Base-by-base conservation (phyloP, 30 jellyfish, hydroid and myxozoan genomes). In the Nemopilema nomurai region DNA sequence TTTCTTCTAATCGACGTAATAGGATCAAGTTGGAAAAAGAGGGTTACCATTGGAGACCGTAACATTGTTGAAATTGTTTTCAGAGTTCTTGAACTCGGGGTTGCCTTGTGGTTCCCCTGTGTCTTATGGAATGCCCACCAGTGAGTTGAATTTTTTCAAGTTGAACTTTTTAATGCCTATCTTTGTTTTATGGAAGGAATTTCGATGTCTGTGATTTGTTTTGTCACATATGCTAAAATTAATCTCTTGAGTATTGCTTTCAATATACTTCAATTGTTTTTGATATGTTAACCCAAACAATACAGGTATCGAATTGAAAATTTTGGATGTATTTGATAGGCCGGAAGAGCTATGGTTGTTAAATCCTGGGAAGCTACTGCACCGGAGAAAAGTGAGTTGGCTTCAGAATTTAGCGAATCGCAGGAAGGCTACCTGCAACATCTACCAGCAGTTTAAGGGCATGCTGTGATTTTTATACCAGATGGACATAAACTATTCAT, bases 21-120 rank as follows among this genome's bases (percentile, higher is more conserved):
- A 51, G 96, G 97, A 13, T 75, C 87, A 74, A 81, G 92, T 31
- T 88, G 96, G 96, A 93, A 93, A 62, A 80, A 84, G 53, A 88
- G 80, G 18, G 79, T 85, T 31, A 75, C 93, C 0, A 72, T 88
- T 62, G 94, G 94, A n/a, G 97, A 89, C 71, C 83, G 96, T 30
- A 93, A 93, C 70, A 72, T 88, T 28, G 74, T 93, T 18, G 96
- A 93, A 69, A 89, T 93, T 17, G 69, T 90, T 0, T 93, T 88
- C 81, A 91, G 94, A 28, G 68, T 93, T 65, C 82, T 92, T 22
- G 98, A 93, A 88, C 88, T 93, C 41, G 98, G 93, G 50, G 89
- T 89, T 66, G 98, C 97, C 1, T 67, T 93, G 16, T 93, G 98
- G 98, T 93, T 93, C 80, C 97, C 97, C 31, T 93, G 98, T 76